Evolutionary conservation across 2,113 vertebrate species (phyloP).

Genomic region (Anolis carolinensis): DNA sequence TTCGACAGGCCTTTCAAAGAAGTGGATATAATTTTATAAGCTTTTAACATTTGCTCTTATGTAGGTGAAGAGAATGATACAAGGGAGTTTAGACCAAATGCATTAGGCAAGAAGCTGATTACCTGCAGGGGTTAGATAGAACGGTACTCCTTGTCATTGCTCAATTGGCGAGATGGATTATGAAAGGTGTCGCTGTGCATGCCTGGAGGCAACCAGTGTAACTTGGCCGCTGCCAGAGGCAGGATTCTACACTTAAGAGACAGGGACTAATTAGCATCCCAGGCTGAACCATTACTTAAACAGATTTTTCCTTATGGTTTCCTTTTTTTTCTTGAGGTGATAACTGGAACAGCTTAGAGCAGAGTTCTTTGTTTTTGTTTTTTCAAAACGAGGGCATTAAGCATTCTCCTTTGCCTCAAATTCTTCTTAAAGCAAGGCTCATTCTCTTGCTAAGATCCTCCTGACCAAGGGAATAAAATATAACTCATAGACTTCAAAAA

Average conservation of each 20-base stretch:
- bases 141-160: neutral
- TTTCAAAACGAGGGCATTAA: neutral
- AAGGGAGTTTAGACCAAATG: slow-evolving; percentile 13
- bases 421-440: neutral
- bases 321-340: neutral
- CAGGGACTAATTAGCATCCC: neutral
- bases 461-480: slow-evolving; percentile 13
- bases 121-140: slow-evolving; percentile 11
- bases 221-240: neutral
- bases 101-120: slow-evolving; percentile 16
- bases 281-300: slow-evolving; percentile 1
- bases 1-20: slow-evolving; percentile 19
- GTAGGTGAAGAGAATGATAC: neutral
- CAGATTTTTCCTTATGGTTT: neutral
- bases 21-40: slow-evolving; percentile 18
- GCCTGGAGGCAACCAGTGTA: neutral
- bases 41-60: slow-evolving; percentile 37
- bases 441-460: neutral
- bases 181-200: neutral
- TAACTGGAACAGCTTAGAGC: neutral
- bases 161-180: neutral
- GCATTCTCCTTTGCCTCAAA: neutral
- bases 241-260: neutral
- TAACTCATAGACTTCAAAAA: neutral
- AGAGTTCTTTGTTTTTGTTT: neutral